Evolutionary conservation across 2,113 vertebrate species (phyloP).

Genomic region (Leptosomus discolor): DNA sequence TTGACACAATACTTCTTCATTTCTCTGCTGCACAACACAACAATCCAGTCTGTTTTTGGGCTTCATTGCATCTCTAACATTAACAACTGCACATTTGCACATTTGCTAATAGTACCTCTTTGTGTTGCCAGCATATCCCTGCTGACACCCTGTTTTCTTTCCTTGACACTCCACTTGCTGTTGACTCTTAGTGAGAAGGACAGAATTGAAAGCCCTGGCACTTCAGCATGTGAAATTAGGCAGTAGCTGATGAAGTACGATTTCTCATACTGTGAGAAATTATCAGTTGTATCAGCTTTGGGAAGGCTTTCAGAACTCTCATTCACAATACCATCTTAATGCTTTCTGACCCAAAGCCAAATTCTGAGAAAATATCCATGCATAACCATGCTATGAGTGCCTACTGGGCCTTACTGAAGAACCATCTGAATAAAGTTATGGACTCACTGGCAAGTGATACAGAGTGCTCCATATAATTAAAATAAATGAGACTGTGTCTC

Average conservation of each 20-base stretch:
- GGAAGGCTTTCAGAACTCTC: not conserved
- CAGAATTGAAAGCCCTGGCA: not conserved
- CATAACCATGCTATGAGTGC: not conserved
- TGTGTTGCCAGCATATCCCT: not conserved
- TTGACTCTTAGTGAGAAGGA: not conserved
- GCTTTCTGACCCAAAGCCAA: not conserved
- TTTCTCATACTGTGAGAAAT: not conserved
- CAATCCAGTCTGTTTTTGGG: not conserved
- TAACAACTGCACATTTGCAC: not conserved
- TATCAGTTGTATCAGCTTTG: not conserved
- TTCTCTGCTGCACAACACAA: not conserved
- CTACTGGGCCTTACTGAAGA: not conserved
- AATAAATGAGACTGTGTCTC: not conserved
- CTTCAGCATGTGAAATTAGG: not conserved
- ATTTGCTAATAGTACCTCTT: not conserved
- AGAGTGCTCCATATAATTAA: not conserved
- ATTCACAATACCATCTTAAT: not conserved
- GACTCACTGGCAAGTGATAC: not conserved
- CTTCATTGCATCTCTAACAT: not conserved
- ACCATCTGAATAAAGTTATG: not conserved
- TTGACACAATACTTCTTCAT: not conserved
- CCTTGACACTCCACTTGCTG: not conserved
- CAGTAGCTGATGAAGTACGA: not conserved
- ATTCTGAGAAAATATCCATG: not conserved
- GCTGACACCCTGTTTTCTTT: not conserved